Base-by-base conservation (phyloP, 2,797 vertebrate genomes). In the Columba guinea region DNA sequence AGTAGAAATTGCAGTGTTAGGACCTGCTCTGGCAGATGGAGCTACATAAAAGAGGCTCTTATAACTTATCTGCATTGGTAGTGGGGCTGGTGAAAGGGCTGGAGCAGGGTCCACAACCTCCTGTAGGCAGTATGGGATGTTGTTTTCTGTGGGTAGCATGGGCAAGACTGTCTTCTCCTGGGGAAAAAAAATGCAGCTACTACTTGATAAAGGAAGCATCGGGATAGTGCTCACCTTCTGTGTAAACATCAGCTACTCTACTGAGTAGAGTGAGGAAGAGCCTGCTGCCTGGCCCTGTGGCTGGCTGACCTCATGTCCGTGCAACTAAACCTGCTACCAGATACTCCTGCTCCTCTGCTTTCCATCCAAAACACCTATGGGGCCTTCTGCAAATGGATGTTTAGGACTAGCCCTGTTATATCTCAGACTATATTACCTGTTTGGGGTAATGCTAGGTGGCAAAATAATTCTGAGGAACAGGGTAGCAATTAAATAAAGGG, bases 341-440 rank as follows among this genome's bases (percentile, higher is more conserved):
- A 4, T 55, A 11, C 9, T 59, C 12, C n/a, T 37, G 13, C 44
- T 75, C 20, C 56, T 75, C 17, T 67, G 4, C 10, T 68, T 80
- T 49, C 52, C 22, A 34, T 28, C 59, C 5, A n/a, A 63, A 87
- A 63, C 19, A 64, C 27, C 16, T 7, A 9, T 7, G 26, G 12
- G 8, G 0, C 6, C n/a, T 76, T 70, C 30, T 63, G 30, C 11
- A 77, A 67, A 28, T 0, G 64, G 34, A 11, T 3, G 6, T 2
- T 34, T 48, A 18, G 37, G 16, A 75, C 24, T 23, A 53, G 2
- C 34, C 24, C 30, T 77, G 13, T 59, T 73, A 4, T 24, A 12
- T n/a, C 34, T 90, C 68, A 73, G 52, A 26, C 13, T 85, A 1
- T 68, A 13, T 56, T 68, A 30, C 7, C 52, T 64, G 15, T 56